A percentile compares a stretch with the other conserved stretches of the same genome.
Conservation (phyloP, 2,113 vertebrate genomes). For the Trachemys scripta region DNA sequence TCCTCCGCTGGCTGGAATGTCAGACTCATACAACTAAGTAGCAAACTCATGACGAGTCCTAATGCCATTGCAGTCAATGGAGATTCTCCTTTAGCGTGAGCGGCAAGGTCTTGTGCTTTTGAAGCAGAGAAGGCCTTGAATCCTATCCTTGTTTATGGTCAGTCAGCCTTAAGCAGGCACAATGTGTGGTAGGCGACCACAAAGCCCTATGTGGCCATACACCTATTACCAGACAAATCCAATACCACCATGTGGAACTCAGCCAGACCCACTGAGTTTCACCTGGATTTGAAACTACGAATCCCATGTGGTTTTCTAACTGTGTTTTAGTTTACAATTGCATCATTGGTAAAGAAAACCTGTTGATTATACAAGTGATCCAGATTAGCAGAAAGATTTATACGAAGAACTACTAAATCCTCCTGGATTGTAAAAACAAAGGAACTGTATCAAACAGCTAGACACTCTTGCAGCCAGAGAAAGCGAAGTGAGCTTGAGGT, state of each 20-base stretch:
- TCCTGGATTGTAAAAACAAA: not conserved
- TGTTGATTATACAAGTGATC: not conserved
- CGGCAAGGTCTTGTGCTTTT: not conserved
- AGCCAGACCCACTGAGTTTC: not conserved
- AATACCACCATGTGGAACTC: not conserved
- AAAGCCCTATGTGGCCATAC: not conserved
- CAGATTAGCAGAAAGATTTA: not conserved
- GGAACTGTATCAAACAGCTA: not conserved
- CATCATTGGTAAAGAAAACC: not conserved
- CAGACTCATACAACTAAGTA: fast-evolving
- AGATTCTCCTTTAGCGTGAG: not conserved
- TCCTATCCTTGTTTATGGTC: not conserved
- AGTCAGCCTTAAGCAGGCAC: not conserved
- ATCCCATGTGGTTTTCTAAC: not conserved
- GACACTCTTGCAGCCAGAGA: fast-evolving
- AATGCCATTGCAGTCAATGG: not conserved
- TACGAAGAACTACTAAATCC: not conserved
- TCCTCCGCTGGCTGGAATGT: not conserved
- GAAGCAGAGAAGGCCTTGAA: not conserved
- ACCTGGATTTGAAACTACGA: not conserved
- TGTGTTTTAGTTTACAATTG: not conserved
- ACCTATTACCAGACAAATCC: not conserved
- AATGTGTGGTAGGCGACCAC: not conserved
- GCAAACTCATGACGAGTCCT: not conserved
- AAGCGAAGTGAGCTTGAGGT: not conserved